Percentiles rank a stretch among this genome's conserved stretches.
phyloP scores from a whole-genome alignment of 2,888 invertebrate species.

The Callosobruchus maculatus region DNA sequence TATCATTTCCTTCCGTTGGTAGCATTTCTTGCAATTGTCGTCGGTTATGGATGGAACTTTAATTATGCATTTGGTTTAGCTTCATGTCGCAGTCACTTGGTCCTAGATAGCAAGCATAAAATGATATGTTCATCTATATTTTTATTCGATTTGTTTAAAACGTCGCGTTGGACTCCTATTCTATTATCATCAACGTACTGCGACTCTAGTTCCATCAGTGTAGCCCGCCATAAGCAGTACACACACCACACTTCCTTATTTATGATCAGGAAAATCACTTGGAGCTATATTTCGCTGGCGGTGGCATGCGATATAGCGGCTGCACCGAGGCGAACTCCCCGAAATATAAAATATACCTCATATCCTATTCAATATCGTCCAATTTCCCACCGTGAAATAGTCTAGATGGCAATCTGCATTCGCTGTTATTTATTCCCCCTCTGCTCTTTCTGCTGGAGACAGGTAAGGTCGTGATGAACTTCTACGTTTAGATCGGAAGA shows the following conservation, averaged over 20 bases:
- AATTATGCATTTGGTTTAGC: too few relatives aligned
- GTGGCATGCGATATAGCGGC: not conserved
- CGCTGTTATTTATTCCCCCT: slow-evolving; percentile 25
- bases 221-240: not conserved
- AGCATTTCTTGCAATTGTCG: too few relatives aligned
- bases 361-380: slow-evolving; percentile 37
- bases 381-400: slow-evolving; percentile 38
- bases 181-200: too few relatives aligned
- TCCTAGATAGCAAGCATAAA: too few relatives aligned
- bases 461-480: slow-evolving; percentile 13
- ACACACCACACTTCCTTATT: slow-evolving; percentile 11
- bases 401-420: slow-evolving; percentile 34
- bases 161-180: too few relatives aligned
- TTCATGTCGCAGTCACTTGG: too few relatives aligned
- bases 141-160: too few relatives aligned
- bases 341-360: slow-evolving; percentile 35
- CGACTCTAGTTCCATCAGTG: too few relatives aligned
- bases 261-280: slow-evolving; percentile 17
- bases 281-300: slow-evolving; percentile 9
- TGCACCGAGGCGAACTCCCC: not conserved
- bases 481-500: not conserved
- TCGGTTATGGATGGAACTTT: too few relatives aligned
- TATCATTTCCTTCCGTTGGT: too few relatives aligned
- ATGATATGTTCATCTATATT: too few relatives aligned
- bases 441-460: slow-evolving; percentile 24